Evolutionary conservation across 2,888 invertebrate genomes (phyloP).

Genomic region (Vannuccia rotundouncinata): DNA sequence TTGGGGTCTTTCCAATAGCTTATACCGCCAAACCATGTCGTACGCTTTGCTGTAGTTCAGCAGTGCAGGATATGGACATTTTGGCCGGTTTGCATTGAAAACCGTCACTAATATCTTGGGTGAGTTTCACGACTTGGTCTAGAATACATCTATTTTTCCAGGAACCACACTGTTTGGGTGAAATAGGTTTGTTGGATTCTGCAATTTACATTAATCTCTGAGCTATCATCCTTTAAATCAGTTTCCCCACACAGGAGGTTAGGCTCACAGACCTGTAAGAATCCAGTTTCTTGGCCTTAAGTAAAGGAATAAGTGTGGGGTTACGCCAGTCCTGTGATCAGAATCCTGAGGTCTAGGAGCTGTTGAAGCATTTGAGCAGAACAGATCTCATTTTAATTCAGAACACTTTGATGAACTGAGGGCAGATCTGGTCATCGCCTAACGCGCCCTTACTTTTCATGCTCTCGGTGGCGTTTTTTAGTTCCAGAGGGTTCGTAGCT

Average conservation of each 20-base stretch:
- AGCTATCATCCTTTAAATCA: neutral
- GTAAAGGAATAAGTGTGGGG: neutral
- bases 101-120: neutral
- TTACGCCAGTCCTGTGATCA: neutral
- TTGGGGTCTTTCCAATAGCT: no score
- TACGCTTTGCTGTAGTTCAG: neutral
- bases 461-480: neutral
- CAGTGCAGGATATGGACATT: neutral
- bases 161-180: neutral
- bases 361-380: neutral
- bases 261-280: constrained; percentile 10
- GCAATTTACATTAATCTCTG: neutral
- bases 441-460: neutral
- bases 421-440: constrained; percentile 2
- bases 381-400: neutral
- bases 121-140: neutral
- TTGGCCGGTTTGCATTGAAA: neutral
- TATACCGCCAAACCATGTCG: no score
- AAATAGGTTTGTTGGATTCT: neutral
- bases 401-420: neutral
- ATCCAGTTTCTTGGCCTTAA: neutral
- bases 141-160: neutral
- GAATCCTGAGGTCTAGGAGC: neutral
- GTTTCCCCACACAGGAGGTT: constrained; percentile 17
- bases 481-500: neutral